Base-by-base conservation (phyloP, 2,888 invertebrate genomes). In the Rotaria sp. region DNA sequence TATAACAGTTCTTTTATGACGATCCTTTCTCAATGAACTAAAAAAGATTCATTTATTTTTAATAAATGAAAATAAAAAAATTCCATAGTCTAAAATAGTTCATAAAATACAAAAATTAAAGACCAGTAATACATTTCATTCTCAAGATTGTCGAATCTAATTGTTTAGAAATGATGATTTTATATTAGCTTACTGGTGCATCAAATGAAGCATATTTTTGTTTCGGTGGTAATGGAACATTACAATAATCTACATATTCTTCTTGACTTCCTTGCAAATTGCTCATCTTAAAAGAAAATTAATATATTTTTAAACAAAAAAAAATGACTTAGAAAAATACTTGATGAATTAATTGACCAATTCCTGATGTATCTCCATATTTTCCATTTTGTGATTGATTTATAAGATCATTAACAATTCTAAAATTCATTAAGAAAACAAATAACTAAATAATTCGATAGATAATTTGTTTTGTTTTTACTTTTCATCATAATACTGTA, bases 191-290 rank as follows among this genome's bases (percentile, higher is more conserved):
- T 4, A 91, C 90, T 30, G 90, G 89, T 3, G 91, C 89, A 86
- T 92, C 92, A 50, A 91, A 91, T 4, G 92, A 90, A 24, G 91
- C 92, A 41, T 92, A 89, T 10, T 92, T 92, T 88, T 94, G 93
- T 4, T 93, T 92, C 67, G 94, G 93, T 15, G 96, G 96, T 88
- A 96, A 92, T 87, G 94, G 93, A 0, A 94, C 94, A 84, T 92
- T 92, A 88, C 92, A 92, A 89, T 92, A 93, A 15, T 91, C 88
- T 11, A 90, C 89, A 26, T 89, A 87, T 87, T 90, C 89, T 80
- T 80, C 80, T 80, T 80, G 80, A n/a, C 26, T 80, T 13, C 80
- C 80, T 80, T 45, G 80, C 2, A 80, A 45, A 15, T 26, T 80
- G 7, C 80, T 80, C 74, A 74, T 74, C 74, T 74, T 21, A n/a